phyloP scores from a whole-genome alignment of 1,140 invertebrate genomes.

The Drosophila jambulina region DNA sequence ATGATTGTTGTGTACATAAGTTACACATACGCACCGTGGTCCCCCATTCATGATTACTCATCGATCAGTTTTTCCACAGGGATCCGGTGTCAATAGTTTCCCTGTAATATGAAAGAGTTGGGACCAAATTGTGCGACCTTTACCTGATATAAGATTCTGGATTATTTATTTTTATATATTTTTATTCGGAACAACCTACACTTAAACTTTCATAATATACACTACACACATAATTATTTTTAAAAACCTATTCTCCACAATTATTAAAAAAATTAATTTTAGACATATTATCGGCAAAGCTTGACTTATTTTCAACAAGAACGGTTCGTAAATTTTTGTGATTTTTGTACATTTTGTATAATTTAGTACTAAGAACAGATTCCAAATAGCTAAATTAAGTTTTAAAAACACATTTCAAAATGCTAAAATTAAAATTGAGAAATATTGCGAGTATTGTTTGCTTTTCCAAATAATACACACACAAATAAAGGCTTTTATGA shows the following conservation, averaged over 20 bases:
- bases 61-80: conserved; percentile 5
- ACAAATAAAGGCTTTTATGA: neutral
- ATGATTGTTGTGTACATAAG: neutral
- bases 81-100: conserved; percentile 13
- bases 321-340: neutral
- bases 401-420: neutral
- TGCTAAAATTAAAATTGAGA: neutral
- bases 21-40: conserved; percentile 46
- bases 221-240: no score
- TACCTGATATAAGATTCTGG: neutral
- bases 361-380: neutral
- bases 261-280: neutral
- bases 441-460: neutral
- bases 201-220: neutral
- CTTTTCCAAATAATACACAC: neutral
- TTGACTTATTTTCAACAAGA: neutral
- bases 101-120: neutral
- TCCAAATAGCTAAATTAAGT: neutral
- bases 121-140: neutral
- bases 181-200: neutral
- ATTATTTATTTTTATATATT: neutral
- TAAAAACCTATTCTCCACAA: no score
- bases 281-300: neutral
- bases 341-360: neutral
- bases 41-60: conserved; percentile 18